Evolutionary conservation across 2,888 invertebrate species (phyloP), one percentile per base, ranked within the genome.

Genomic region (Agonopterix arenella): DNA sequence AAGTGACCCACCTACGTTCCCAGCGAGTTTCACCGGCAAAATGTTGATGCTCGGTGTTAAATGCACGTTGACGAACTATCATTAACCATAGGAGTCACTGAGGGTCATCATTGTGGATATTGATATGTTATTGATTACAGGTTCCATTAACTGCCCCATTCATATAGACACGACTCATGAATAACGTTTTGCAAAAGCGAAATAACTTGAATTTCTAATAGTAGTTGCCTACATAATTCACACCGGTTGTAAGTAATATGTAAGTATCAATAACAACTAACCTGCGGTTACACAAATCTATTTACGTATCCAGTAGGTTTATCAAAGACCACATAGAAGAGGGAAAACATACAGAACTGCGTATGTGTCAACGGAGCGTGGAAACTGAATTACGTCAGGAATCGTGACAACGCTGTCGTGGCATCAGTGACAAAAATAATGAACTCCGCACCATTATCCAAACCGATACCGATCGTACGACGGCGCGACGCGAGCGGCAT

Each of bases 401-500:
- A 62, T 76, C 79, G 81, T 81, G 82, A 76, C 68, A 59, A 59
- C 60, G 66, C 70, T 70, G 63, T 72, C 80, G 73, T 76, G 79
- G 72, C 71, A 66, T 61, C 68, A 67, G 69, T 70, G 74, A 75
- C 75, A 75, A 79, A 76, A 77, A 74, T 76, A 75, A 76, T 65
- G 74, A 76, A 68, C 67, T 64, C 60, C 60, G 62, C 61, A 61
- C 62, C 65, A 68, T 73, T 68, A 75, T 70, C 70, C 66, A 71
- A 72, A 69, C 63, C 67, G 76, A 79, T 76, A 75, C 63, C 57
- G 62, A 76, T 75, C 74, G 64, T 59, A 56, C 57, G 60, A 11
- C 57, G 61, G 56, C 59, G 60, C 54, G 56, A 60, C 60, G 53
- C 57, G 57, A 46, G 55, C 28, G 28, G 28, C 28, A 28, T 28